A percentile compares a stretch with the other conserved stretches of the same genome.
Evolutionary conservation across 2,113 vertebrate species (phyloP).

Genomic region (Electrona antarctica): DNA sequence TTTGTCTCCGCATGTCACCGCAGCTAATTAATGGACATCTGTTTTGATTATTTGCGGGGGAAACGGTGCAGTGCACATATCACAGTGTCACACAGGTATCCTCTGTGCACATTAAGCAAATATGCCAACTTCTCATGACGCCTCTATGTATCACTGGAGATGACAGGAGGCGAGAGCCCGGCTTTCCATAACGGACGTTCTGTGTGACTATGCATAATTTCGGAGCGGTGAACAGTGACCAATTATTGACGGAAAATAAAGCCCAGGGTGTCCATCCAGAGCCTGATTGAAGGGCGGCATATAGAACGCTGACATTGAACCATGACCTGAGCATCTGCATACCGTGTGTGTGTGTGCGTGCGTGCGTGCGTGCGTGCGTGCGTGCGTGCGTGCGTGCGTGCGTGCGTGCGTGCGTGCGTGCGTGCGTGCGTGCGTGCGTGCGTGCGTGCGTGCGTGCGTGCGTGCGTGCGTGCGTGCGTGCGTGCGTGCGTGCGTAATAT

Average conservation of each 20-base stretch:
- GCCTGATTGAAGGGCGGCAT: slow-evolving; percentile 1
- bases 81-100: not conserved
- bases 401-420: not conserved
- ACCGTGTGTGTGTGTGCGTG: not conserved
- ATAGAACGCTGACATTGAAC: slow-evolving; percentile 27
- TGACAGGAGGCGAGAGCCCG: not conserved
- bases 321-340: slow-evolving; percentile 40
- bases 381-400: no score
- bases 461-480: not conserved
- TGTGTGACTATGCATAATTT: slow-evolving; percentile 14
- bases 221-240: slow-evolving; percentile 12
- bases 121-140: not conserved
- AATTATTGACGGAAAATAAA: slow-evolving; percentile 17
- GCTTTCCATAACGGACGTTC: slow-evolving; percentile 26
- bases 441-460: no score
- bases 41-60: slow-evolving; percentile 68
- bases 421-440: not conserved
- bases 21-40: slow-evolving; percentile 83
- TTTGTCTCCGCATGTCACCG: slow-evolving; percentile 76
- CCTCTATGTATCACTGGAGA: not conserved
- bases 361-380: not conserved
- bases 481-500: no score
- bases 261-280: slow-evolving; percentile 18
- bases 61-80: slow-evolving; percentile 70
- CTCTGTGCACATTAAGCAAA: not conserved